Conservation (phyloP, 2,797 vertebrate genomes). For the Girardinus metallicus region DNA sequence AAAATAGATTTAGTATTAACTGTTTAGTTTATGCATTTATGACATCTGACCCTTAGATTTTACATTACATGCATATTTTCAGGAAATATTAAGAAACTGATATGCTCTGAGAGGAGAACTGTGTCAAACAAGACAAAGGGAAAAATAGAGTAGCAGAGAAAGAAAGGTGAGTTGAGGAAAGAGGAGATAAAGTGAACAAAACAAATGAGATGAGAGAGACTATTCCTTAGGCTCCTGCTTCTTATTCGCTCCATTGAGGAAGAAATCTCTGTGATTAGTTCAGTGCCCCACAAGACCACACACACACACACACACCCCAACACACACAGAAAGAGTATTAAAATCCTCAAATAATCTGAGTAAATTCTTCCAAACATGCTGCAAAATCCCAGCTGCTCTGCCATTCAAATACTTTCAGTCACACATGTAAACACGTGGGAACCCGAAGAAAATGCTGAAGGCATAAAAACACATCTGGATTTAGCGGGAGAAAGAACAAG, state of each 20-base stretch:
- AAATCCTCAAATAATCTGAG: constrained; percentile 59
- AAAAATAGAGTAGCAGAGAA: neutral
- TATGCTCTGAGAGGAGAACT: constrained; percentile 14
- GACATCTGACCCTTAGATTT: constrained; percentile 1
- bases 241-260: constrained; percentile 53
- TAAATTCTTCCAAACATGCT: constrained; percentile 54
- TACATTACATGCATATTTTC: constrained; percentile 6
- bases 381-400: constrained; percentile 40
- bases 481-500: constrained; percentile 18
- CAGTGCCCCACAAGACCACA: constrained; percentile 43
- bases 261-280: constrained; percentile 70
- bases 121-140: constrained; percentile 1
- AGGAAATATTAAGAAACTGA: constrained; percentile 28
- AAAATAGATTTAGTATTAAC: constrained; percentile 13
- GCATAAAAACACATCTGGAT: constrained; percentile 26
- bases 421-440: neutral
- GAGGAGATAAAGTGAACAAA: neutral
- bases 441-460: constrained; percentile 37
- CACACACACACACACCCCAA: constrained; percentile 13
- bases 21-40: constrained; percentile 11
- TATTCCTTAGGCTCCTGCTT: constrained; percentile 56
- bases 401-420: constrained; percentile 15
- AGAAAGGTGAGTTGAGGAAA: neutral
- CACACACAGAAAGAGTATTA: constrained; percentile 17
- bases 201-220: constrained; percentile 10